Conservation (phyloP, 2,113 vertebrate species). For the Indri indri region DNA sequence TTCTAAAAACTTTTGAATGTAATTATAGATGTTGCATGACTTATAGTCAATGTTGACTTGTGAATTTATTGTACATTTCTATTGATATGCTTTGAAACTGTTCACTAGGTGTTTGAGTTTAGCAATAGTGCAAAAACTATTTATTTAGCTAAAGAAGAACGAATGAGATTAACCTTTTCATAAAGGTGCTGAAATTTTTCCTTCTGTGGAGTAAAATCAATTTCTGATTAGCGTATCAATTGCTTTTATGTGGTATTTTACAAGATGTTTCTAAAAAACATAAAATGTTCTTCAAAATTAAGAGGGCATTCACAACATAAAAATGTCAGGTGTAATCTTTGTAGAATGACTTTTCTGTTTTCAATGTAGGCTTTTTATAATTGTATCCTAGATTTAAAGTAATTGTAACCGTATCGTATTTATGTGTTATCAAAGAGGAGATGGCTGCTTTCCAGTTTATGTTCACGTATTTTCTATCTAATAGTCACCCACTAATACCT, state of each 20-base stretch:
- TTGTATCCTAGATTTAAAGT: constrained; percentile 1
- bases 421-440: constrained; percentile 38
- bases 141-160: not conserved
- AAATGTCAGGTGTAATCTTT: not conserved
- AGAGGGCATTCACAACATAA: not conserved
- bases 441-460: constrained; percentile 33
- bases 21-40: not conserved
- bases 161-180: not conserved
- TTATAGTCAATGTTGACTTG: not conserved
- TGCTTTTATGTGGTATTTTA: not conserved
- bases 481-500: not conserved
- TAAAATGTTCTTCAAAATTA: not conserved
- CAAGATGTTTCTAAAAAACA: not conserved
- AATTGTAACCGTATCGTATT: constrained; percentile 13
- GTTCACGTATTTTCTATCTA: constrained; percentile 51
- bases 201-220: not conserved
- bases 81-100: not conserved
- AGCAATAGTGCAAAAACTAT: not conserved
- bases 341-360: not conserved
- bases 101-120: not conserved
- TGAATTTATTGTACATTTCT: not conserved
- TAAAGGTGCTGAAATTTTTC: not conserved
- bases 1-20: not conserved
- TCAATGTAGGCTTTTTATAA: not conserved
- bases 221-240: not conserved